A percentile compares a stretch with the other conserved stretches of the same genome.
phyloP scores from a whole-genome alignment of 2,113 vertebrate genomes.

The Leptobrachium leishanense region DNA sequence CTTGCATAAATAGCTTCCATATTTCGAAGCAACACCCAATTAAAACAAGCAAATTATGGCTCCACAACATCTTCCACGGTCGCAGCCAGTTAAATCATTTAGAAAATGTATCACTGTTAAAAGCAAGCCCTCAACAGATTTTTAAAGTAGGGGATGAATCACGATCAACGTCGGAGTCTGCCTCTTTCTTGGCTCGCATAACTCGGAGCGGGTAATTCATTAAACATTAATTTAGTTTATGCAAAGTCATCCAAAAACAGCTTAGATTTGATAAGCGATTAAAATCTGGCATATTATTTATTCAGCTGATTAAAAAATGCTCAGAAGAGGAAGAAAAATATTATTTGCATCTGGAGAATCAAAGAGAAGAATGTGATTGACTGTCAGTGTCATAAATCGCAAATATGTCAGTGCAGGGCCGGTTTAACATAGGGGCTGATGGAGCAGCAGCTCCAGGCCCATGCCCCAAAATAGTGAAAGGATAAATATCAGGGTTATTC shows the following conservation, averaged over 20 bases:
- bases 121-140: neutral
- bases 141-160: neutral
- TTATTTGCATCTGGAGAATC: neutral
- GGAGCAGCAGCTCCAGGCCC: too few relatives aligned
- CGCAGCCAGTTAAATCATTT: neutral
- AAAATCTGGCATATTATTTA: neutral
- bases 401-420: too few relatives aligned
- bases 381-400: neutral
- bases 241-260: slow-evolving; percentile 1
- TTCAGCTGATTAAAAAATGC: neutral
- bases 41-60: neutral
- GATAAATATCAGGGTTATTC: too few relatives aligned
- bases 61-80: neutral
- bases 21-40: neutral
- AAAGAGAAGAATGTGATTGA: neutral
- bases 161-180: neutral
- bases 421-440: too few relatives aligned
- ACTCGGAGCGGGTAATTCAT: neutral
- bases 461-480: too few relatives aligned
- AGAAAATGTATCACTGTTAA: neutral
- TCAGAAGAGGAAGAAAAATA: neutral
- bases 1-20: neutral
- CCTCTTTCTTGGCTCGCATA: neutral
- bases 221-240: neutral
- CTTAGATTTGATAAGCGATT: neutral